A percentile compares a stretch with the other conserved stretches of the same genome.
These are phyloP conservation scores for Ptychadena robeensis DNA, from an alignment of 2,797 vertebrate species.

Conservation along the genomic window DNA sequence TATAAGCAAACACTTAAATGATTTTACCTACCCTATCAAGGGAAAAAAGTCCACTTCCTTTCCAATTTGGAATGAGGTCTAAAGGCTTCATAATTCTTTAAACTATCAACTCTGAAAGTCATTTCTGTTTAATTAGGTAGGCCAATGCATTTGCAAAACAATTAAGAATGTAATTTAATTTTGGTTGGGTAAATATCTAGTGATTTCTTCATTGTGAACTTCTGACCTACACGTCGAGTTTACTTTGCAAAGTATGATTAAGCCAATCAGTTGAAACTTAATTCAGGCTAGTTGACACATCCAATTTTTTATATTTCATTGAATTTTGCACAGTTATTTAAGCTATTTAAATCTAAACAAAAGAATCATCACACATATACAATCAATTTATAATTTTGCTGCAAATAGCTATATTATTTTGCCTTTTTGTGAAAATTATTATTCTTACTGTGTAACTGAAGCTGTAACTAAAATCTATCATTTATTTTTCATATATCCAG, in stretches of 20 bases:
- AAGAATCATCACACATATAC: slow-evolving; percentile 35
- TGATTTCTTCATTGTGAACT: slow-evolving; percentile 77
- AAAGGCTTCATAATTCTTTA: slow-evolving; percentile 75
- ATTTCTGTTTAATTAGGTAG: slow-evolving; percentile 81
- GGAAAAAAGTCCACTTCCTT: slow-evolving; percentile 72
- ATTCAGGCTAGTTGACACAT: slow-evolving; percentile 23
- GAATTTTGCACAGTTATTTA: slow-evolving; percentile 31
- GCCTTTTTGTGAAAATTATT: no score
- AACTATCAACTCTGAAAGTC: slow-evolving; percentile 71
- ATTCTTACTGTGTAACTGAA: neutral
- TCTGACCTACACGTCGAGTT: slow-evolving; percentile 72
- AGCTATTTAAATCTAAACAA: slow-evolving; percentile 45
- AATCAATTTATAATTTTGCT: slow-evolving; percentile 28
- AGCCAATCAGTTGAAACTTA: slow-evolving; percentile 72
- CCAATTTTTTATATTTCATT: slow-evolving; percentile 38
- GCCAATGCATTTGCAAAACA: slow-evolving; percentile 78
- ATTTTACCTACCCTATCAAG: slow-evolving; percentile 63
- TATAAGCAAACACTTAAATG: slow-evolving; percentile 38
- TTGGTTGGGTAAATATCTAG: slow-evolving; percentile 77
- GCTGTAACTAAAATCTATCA: neutral
- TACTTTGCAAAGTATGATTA: slow-evolving; percentile 73
- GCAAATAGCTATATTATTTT: slow-evolving; percentile 11
- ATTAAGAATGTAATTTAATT: slow-evolving; percentile 80
- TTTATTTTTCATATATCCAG: no score
- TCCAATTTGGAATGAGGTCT: slow-evolving; percentile 73